These are phyloP conservation scores for Scomberomorus guttatus DNA, from an alignment of 2,797 vertebrate species.

Conservation along the genomic window DNA sequence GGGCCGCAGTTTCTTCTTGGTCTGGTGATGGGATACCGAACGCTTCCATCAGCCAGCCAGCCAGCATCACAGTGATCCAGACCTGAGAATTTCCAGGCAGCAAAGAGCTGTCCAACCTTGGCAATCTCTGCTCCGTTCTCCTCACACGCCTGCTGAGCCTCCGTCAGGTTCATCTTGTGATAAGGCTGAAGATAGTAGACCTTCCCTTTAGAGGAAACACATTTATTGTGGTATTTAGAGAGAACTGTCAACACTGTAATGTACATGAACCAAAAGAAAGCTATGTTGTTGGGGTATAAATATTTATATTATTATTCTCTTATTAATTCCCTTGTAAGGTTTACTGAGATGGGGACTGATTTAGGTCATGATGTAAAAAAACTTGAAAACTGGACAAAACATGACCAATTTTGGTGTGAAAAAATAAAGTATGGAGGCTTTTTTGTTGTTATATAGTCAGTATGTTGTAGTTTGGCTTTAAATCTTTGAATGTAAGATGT, in stretches of 20 bases:
- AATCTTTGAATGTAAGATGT: too few relatives aligned
- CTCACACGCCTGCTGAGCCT: conserved; percentile 86
- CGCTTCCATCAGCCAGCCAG: conserved; percentile 91
- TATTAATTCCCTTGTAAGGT: not conserved
- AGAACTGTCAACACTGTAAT: not conserved
- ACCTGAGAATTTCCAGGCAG: conserved; percentile 88
- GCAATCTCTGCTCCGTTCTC: conserved; percentile 84
- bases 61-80: conserved; percentile 89
- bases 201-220: conserved; percentile 76
- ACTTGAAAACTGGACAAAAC: not conserved
- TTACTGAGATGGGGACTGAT: not conserved
- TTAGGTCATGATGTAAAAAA: not conserved
- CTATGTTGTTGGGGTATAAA: not conserved
- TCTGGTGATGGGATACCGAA: conserved; percentile 87
- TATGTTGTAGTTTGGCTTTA: too few relatives aligned
- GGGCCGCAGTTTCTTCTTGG: conserved; percentile 88
- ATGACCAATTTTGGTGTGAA: not conserved
- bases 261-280: too few relatives aligned
- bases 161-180: conserved; percentile 82
- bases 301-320: not conserved
- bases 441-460: too few relatives aligned
- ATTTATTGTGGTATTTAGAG: not conserved
- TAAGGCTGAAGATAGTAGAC: conserved; percentile 87
- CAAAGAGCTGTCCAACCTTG: conserved; percentile 91
- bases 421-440: not conserved